phyloP scores from a whole-genome alignment of 92 coral and sea anemone genomes.

The Epizoanthus illoricatus region DNA sequence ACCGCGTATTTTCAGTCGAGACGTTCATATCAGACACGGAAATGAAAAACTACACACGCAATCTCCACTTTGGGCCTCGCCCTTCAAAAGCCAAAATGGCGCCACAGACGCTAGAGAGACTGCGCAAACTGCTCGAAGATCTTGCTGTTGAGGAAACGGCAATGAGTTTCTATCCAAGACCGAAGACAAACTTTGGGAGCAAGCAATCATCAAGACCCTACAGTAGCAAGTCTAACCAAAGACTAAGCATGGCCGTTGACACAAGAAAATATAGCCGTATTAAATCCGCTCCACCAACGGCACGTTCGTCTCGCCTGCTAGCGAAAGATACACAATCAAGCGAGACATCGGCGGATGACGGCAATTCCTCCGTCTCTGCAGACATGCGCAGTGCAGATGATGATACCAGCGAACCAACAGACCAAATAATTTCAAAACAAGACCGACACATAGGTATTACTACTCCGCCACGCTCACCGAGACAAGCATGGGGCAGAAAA shows the following conservation, averaged over 20 bases:
- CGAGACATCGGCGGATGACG: neutral
- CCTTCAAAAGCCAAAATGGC: conserved; percentile 39
- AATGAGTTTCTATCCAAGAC: conserved; percentile 27
- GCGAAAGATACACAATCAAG: neutral
- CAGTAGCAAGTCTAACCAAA: neutral
- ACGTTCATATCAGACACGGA: conserved; percentile 34
- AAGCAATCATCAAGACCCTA: neutral
- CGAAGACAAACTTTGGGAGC: neutral
- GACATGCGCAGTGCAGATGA: neutral
- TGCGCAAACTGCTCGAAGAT: conserved; percentile 16
- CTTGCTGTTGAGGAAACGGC: conserved; percentile 29
- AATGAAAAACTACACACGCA: conserved; percentile 13
- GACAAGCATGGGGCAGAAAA: conserved; percentile 3
- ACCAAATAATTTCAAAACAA: neutral
- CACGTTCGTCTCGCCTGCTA: conserved; percentile 1
- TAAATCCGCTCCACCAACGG: conserved; percentile 28
- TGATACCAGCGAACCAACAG: neutral
- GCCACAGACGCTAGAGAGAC: conserved; percentile 13
- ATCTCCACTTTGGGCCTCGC: conserved; percentile 21
- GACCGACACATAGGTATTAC: neutral
- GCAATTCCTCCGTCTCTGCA: neutral
- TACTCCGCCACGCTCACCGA: conserved; percentile 9
- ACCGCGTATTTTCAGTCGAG: conserved; percentile 35
- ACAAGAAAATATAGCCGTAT: conserved; percentile 13
- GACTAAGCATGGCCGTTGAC: neutral